Base-by-base conservation (phyloP, 2,888 invertebrate genomes). In the Macaria notata region DNA sequence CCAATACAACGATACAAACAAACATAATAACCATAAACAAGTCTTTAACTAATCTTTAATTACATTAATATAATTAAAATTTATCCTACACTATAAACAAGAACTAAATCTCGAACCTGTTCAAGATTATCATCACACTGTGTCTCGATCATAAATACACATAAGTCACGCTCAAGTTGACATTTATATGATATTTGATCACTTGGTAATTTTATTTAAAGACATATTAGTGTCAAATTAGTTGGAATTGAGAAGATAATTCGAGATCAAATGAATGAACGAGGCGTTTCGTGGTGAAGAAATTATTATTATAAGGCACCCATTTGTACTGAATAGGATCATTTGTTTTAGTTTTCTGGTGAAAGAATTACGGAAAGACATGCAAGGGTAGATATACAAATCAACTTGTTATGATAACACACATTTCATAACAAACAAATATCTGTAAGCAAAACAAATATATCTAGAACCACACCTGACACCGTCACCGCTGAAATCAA, bases 91-190 rank as follows among this genome's bases (percentile, higher is more conserved):
- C 19, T 7, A 49, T 46, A 55, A 49, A 55, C 49, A 41, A 49
- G 7, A 41, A 41, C 39, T 4, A 36, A 41, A 38, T 6, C 46
- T n/a, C 8, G 31, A 29, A 36, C 46, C 39, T 45, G 49, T 49
- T 49, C 42, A 49, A 4, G 5, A 51, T 56, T 46, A 41, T 29
- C 31, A 41, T 29, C 31, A 33, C 46, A n/a, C 19, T 46, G 45
- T 19, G 38, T 36, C 30, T 39, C 44, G 9, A 9, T 47, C 56
- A 56, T 56, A 52, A 56, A 56, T 56, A 52, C 31, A 1, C n/a
- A 9, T 39, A 19, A 29, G 6, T 30, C 8, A 46, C 46, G 30
- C 29, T 43, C 5, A 9, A 44, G 31, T 4, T 3, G 56, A 56
- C 56, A 29, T 50, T 56, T 43, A 56, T 56, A 4, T 31, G 38